phyloP scores from a whole-genome alignment of 2,797 vertebrate genomes.

The Garrulus glandarius region DNA sequence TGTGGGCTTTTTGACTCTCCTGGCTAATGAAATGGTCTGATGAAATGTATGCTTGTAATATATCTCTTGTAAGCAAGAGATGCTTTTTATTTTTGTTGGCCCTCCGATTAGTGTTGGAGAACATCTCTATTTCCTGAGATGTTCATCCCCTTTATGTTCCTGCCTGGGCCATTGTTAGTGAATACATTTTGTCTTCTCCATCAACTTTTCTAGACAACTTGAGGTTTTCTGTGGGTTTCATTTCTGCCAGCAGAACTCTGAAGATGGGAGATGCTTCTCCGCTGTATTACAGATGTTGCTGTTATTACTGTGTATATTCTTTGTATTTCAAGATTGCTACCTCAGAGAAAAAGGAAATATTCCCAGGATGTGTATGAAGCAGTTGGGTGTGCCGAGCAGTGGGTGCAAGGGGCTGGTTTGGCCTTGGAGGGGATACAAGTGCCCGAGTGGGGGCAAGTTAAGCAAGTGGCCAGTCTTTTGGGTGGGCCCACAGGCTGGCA shows the following conservation, averaged over 20 bases:
- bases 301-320: neutral
- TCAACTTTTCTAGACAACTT: neutral
- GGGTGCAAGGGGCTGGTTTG: fast-evolving
- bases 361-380: fast-evolving
- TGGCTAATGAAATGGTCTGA: neutral
- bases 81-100: neutral
- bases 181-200: fast-evolving
- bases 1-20: neutral
- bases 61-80: neutral
- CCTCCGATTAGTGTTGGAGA: neutral
- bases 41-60: neutral
- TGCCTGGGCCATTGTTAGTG: neutral
- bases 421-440: fast-evolving
- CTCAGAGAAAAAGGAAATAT: neutral
- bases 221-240: neutral
- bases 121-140: neutral
- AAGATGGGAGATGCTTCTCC: neutral
- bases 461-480: fast-evolving
- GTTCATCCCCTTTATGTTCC: neutral
- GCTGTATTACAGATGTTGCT: neutral
- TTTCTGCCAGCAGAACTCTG: neutral
- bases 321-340: neutral
- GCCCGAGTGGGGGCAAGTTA: neutral
- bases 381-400: fast-evolving
- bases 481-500: fast-evolving